These are phyloP conservation scores for Hystrix brachyura DNA, from an alignment of 2,113 vertebrate species.

Conservation along the genomic window DNA sequence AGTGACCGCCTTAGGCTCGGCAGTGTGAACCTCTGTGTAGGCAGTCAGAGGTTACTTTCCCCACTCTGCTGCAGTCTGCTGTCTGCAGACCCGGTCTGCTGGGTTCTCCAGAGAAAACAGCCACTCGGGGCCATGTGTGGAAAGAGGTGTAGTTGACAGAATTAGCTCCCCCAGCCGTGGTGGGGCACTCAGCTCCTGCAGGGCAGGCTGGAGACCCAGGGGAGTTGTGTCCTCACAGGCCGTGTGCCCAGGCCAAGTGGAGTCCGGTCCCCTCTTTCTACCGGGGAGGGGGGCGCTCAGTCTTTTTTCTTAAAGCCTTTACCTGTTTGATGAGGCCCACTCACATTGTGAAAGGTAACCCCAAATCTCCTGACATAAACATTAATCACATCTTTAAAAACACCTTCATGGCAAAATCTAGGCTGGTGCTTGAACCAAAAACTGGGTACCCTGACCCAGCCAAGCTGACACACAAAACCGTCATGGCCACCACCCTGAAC, in stretches of 20 bases:
- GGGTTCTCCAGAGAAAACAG: not conserved
- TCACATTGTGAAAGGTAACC: not conserved
- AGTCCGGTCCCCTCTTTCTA: not conserved
- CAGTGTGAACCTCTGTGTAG: fast-evolving
- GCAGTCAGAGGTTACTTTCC: not conserved
- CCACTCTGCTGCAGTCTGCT: not conserved
- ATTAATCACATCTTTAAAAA: not conserved
- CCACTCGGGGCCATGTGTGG: not conserved
- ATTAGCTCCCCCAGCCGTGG: not conserved
- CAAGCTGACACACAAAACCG: not conserved
- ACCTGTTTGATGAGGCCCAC: not conserved
- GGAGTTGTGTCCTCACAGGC: not conserved
- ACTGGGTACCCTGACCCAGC: not conserved
- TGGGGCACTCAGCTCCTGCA: too few species aligned
- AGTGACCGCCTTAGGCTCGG: not conserved
- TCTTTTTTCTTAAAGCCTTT: not conserved
- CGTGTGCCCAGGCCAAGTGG: not conserved
- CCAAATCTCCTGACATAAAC: not conserved
- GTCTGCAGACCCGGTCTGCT: too few species aligned
- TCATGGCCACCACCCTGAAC: not conserved
- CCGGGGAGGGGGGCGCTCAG: not conserved
- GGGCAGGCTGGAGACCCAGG: not conserved
- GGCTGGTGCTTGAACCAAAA: not conserved
- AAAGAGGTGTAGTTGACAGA: not conserved
- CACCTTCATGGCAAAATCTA: not conserved